These are phyloP conservation scores for Harpagus bidentatus DNA, from an alignment of 2,113 vertebrate genomes.

Conservation along the genomic window DNA sequence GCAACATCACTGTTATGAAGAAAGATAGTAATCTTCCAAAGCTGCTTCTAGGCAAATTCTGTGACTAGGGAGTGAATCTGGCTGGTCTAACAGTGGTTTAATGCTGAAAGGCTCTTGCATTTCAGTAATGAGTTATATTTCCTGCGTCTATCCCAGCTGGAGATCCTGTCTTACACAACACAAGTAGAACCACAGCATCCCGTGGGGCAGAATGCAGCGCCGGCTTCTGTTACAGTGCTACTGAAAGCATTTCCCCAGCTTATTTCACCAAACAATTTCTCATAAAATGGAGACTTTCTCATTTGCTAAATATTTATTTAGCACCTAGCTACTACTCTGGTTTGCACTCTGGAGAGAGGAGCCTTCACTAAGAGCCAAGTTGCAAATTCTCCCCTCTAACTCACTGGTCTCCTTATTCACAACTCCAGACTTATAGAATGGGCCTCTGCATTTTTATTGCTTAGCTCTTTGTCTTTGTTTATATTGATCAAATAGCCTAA, in stretches of 20 bases:
- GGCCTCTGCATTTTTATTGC: not conserved
- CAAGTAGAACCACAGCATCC: not conserved
- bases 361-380: not conserved
- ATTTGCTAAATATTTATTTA: constrained; percentile 18
- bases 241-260: constrained; percentile 4
- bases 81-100: not conserved
- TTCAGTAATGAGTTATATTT: constrained; percentile 21
- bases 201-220: not conserved
- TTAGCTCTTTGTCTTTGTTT: not conserved
- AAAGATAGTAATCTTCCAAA: constrained; percentile 2
- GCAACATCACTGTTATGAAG: not conserved
- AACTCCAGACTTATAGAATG: not conserved
- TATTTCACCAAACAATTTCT: not conserved
- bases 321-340: not conserved
- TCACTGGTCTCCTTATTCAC: not conserved
- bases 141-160: constrained; percentile 7
- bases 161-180: not conserved
- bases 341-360: not conserved
- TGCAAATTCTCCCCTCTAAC: not conserved
- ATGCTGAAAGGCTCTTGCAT: not conserved
- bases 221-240: not conserved
- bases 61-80: not conserved
- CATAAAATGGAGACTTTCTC: not conserved
- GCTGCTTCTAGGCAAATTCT: constrained; percentile 21
- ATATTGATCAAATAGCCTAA: not conserved